Evolutionary conservation across 2,797 vertebrate species (phyloP).

Genomic region (Ciconia nigra): DNA sequence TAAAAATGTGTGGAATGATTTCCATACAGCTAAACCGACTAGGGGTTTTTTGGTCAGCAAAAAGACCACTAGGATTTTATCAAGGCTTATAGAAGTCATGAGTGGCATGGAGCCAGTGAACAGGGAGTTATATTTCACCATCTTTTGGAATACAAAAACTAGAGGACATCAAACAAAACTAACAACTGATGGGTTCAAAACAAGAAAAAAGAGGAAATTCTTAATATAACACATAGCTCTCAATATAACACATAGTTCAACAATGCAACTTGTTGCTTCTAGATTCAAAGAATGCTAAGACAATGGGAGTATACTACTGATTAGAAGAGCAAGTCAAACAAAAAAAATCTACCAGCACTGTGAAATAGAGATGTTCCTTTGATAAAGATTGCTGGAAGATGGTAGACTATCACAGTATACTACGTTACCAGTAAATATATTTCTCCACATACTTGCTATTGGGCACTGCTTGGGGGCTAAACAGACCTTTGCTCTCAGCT

Average conservation of each 20-base stretch:
- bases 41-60: neutral
- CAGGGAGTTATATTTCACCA: neutral
- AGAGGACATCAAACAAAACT: neutral
- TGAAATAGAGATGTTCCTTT: neutral
- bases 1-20: neutral
- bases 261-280: neutral
- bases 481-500: neutral
- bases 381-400: too few relatives aligned
- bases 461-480: neutral
- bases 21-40: neutral
- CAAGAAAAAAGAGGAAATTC: neutral
- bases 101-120: neutral
- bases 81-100: neutral
- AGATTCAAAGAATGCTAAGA: neutral
- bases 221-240: neutral
- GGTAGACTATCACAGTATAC: neutral
- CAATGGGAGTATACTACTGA: neutral
- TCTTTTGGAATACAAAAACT: neutral
- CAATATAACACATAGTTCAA: neutral
- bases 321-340: neutral
- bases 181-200: neutral
- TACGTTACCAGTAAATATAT: accelerated
- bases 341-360: neutral
- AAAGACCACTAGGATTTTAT: neutral
- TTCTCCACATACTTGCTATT: neutral